Evolutionary conservation across 2,797 vertebrate species (phyloP).

Genomic region (Mus spretus): DNA sequence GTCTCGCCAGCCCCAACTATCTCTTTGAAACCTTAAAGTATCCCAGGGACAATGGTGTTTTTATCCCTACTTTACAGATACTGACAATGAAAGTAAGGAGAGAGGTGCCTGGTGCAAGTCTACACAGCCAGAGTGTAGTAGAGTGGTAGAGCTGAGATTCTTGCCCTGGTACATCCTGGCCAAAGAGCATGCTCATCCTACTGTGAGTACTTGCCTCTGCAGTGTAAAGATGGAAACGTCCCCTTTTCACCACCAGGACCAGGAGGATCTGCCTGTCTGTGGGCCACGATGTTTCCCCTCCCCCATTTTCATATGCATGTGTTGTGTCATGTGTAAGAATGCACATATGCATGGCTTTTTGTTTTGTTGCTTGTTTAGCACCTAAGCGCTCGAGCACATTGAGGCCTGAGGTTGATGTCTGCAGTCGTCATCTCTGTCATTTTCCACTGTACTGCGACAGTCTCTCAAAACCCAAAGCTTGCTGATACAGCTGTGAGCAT

Average conservation of each 20-base stretch:
- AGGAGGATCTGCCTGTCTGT: neutral
- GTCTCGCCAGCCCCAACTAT: neutral
- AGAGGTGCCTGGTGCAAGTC: neutral
- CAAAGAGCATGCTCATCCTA: neutral
- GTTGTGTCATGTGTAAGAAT: neutral
- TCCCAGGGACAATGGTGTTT: neutral
- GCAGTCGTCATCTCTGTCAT: neutral
- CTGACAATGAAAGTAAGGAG: neutral
- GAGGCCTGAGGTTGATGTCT: neutral
- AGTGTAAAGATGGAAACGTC: neutral
- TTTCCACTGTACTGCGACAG: neutral
- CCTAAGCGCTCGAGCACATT: neutral
- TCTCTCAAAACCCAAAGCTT: neutral
- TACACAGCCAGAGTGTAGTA: too few relatives aligned
- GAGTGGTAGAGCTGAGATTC: neutral
- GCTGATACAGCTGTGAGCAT: neutral
- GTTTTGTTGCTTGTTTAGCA: too few relatives aligned
- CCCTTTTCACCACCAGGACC: neutral
- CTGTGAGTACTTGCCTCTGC: too few relatives aligned
- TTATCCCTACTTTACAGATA: neutral
- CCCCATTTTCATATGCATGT: neutral
- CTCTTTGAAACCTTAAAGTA: neutral
- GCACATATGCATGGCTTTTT: neutral
- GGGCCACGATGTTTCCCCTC: neutral
- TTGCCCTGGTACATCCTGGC: neutral